Conservation (phyloP, 2,888 invertebrate species). For the Nomada hirtipes region DNA sequence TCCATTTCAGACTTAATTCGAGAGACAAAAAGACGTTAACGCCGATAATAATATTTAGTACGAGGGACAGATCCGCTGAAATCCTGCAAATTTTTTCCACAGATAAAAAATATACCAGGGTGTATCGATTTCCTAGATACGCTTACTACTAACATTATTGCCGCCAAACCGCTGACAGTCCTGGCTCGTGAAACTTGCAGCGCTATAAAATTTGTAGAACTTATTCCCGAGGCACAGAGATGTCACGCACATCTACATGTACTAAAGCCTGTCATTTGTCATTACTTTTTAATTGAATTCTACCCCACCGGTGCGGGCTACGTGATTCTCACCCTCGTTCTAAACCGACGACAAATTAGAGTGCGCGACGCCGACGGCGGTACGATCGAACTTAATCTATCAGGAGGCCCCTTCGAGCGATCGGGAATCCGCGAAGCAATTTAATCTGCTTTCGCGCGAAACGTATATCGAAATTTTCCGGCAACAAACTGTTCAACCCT, state of each 20-base stretch:
- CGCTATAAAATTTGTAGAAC: constrained; percentile 10
- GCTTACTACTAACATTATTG: background rate
- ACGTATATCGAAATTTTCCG: no score
- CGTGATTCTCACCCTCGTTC: background rate
- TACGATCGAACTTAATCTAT: no score
- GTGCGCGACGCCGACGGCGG: background rate
- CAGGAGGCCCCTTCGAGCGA: no score
- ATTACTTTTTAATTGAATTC: constrained; percentile 1
- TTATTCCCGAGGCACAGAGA: background rate
- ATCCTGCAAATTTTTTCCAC: no score
- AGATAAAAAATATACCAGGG: background rate
- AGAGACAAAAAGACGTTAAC: no score
- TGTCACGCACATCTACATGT: background rate
- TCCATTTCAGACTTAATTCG: no score
- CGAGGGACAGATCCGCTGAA: no score
- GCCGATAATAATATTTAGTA: no score
- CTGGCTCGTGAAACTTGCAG: background rate
- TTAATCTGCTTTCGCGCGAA: no score
- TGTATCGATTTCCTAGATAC: background rate
- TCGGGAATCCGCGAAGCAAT: no score
- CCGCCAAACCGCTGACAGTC: background rate
- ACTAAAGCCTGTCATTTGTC: background rate
- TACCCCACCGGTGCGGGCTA: background rate
- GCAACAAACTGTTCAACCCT: no score
- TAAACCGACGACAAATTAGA: background rate